These are phyloP conservation scores for Epistrophella euchroma DNA, from an alignment of 2,888 invertebrate genomes.

Conservation along the genomic window DNA sequence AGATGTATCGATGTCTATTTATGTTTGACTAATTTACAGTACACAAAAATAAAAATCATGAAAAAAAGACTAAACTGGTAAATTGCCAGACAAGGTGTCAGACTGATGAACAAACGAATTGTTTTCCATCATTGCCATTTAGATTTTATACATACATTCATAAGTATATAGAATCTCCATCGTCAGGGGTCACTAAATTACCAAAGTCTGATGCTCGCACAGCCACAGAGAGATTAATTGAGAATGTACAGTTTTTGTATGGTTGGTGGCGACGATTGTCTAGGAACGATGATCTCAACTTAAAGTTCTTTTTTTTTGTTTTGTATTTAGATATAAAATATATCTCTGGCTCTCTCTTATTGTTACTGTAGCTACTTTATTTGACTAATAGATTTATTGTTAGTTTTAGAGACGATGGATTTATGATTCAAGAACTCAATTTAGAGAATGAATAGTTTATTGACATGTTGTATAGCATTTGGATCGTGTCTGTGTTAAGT, in stretches of 20 bases:
- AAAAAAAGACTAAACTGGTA: constrained; percentile 13
- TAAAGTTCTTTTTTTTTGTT: constrained; percentile 7
- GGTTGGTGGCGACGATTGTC: constrained; percentile 1
- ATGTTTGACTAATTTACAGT: constrained; percentile 26
- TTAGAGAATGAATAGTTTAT: constrained; percentile 39
- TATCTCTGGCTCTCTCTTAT: background rate
- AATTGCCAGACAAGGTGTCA: constrained; percentile 50
- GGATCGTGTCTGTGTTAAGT: background rate
- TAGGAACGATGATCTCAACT: constrained; percentile 26
- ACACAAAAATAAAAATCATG: background rate
- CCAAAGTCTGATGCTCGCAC: constrained; percentile 1
- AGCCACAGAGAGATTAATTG: background rate
- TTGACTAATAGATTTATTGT: constrained; percentile 52
- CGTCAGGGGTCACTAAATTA: constrained; percentile 20
- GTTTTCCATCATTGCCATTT: constrained; percentile 16
- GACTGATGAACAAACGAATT: constrained; percentile 26
- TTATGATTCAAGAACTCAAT: constrained; percentile 36
- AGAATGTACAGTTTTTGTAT: constrained; percentile 3
- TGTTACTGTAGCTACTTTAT: constrained; percentile 20
- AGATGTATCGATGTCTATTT: background rate
- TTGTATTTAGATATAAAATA: background rate
- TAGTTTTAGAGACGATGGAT: background rate
- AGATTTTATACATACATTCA: too few relatives aligned
- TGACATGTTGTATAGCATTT: constrained; percentile 30
- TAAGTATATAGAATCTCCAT: constrained; percentile 4